A percentile compares a stretch with the other conserved stretches of the same genome.
Conservation (phyloP, 1,140 invertebrate genomes). For the Ceratina calcarata region DNA sequence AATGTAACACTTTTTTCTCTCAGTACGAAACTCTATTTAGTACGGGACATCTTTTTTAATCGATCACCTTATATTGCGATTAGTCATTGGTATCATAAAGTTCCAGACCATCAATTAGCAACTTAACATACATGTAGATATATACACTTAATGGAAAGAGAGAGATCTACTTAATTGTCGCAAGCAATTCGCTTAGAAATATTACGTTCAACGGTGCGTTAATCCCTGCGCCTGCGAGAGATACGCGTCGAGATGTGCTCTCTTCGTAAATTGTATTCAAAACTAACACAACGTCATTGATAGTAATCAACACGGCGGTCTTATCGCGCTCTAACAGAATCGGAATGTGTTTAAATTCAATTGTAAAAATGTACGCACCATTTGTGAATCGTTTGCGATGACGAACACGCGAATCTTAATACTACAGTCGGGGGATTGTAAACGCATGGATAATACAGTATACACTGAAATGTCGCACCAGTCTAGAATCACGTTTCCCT, state of each 20-base stretch:
- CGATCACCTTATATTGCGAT: not conserved
- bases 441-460: slow-evolving; percentile 2
- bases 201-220: slow-evolving; percentile 1
- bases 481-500: not conserved
- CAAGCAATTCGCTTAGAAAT: slow-evolving; percentile 20
- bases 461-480: no score
- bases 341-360: slow-evolving; percentile 34
- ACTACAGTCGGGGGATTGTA: not conserved
- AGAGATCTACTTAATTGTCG: not conserved
- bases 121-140: not conserved
- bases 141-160: slow-evolving; percentile 6
- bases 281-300: not conserved
- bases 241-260: slow-evolving; percentile 17
- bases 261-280: slow-evolving; percentile 13
- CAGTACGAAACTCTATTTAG: slow-evolving; percentile 33
- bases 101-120: slow-evolving; percentile 4
- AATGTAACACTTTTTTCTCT: not conserved
- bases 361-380: not conserved
- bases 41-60: slow-evolving; percentile 3
- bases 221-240: slow-evolving; percentile 20
- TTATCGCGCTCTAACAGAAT: not conserved
- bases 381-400: not conserved
- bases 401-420: no score
- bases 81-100: not conserved
- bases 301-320: not conserved